Base-by-base conservation (phyloP, 2,888 invertebrate species). In the Tortricodes alternella region DNA sequence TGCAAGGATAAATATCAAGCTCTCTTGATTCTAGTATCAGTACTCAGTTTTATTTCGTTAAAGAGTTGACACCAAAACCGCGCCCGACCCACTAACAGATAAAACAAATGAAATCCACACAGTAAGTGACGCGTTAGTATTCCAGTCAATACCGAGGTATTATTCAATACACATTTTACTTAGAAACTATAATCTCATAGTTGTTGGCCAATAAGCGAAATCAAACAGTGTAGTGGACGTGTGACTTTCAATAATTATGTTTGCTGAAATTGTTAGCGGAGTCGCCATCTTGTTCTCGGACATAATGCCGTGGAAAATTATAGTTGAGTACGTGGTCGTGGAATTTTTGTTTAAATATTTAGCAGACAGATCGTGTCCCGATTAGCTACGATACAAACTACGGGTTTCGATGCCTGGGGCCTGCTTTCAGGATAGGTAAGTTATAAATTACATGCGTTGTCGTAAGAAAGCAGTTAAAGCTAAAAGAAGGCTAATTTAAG, bases 241-340 rank as follows among this genome's bases (percentile, higher is more conserved):
- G 89, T 74, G 88, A 89, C 86, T 84, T 84, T 75, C 83, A 85
- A 88, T 89, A 89, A 89, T 89, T 84, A 85, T 88, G 84, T 89
- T 88, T 89, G 82, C 83, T 66, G 74, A 80, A 83, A 78, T 73
- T 68, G 83, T 89, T 89, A 89, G 84, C 76, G 63, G 19, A 58
- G 53, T 73, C 65, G 82, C 83, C 85, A 84, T 83, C 78, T 83
- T 84, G 77, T 61, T 67, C 67, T 65, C 55, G 69, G 64, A 62
- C 69, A 59, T 24, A 62, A 64, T 59, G 61, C 60, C 63, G 62
- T 72, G 76, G 74, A 76, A 75, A 76, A 76, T 72, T 70, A 70
- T 55, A 13, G 46, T 18, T 44, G 18, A 44, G 18, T 29, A 29
- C 24, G 18, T 21, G 21, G 11, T 38, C 19, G 27, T 18, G 41